phyloP scores from a whole-genome alignment of 2,888 invertebrate species.

The Lepidonotus clava region DNA sequence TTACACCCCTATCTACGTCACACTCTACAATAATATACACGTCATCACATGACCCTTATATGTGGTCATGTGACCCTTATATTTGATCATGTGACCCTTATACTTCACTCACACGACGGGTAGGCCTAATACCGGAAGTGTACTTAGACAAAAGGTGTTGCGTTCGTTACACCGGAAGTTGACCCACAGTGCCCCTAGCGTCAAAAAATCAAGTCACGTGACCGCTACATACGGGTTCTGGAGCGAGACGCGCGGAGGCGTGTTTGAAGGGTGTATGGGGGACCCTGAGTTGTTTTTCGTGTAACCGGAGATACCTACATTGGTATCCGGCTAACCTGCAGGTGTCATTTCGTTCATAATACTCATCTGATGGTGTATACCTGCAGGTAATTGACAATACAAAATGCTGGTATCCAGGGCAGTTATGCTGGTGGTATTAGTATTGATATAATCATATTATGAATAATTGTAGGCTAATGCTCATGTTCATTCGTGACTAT shows the following conservation, averaged over 20 bases:
- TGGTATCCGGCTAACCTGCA: not conserved
- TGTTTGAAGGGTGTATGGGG: not conserved
- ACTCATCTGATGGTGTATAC: not conserved
- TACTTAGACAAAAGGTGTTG: no score
- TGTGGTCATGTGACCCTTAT: not conserved
- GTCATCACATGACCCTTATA: not conserved
- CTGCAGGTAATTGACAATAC: not conserved
- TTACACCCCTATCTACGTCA: not conserved
- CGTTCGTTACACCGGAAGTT: no score
- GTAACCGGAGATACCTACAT: no score
- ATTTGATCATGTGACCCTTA: not conserved
- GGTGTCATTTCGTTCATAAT: not conserved
- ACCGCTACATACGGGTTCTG: not conserved
- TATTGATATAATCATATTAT: no score
- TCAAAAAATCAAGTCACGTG: no score
- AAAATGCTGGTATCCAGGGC: not conserved
- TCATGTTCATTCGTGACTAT: not conserved
- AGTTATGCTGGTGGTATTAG: not conserved
- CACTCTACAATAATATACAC: not conserved
- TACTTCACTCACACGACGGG: no score
- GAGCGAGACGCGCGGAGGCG: not conserved
- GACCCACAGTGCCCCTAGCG: no score
- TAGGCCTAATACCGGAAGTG: conserved; percentile 4
- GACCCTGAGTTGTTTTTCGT: no score
- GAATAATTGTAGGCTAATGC: not conserved